Evolutionary conservation across 2,888 invertebrate genomes (phyloP).

Genomic region (Pteria penguin): DNA sequence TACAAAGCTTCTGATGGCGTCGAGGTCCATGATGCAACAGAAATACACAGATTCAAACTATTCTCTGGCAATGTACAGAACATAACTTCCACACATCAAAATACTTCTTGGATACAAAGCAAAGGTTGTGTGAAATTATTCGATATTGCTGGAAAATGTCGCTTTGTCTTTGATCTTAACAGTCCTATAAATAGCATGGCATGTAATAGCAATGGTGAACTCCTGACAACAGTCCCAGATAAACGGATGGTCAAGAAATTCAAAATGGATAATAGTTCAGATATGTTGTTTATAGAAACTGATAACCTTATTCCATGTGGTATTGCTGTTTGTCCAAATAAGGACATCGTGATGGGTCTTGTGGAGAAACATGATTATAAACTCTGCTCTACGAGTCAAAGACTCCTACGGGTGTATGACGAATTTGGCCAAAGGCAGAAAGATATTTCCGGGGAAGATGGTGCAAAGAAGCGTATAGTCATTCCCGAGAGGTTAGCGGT

Average conservation of each 20-base stretch:
- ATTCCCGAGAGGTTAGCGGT: neutral
- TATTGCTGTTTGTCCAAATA: neutral
- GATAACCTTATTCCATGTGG: neutral
- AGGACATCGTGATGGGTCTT: neutral
- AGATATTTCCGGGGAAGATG: neutral
- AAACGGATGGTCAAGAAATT: neutral
- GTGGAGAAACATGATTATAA: neutral
- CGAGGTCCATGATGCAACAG: too few species aligned
- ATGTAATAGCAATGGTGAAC: neutral
- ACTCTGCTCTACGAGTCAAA: neutral
- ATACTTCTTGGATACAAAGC: too few species aligned
- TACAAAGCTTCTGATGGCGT: too few species aligned
- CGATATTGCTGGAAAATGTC: too few species aligned
- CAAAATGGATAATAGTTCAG: neutral
- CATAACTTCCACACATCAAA: too few species aligned
- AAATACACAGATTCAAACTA: too few species aligned
- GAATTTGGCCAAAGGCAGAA: neutral
- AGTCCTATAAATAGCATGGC: neutral
- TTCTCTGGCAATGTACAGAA: too few species aligned
- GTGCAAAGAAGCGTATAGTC: neutral
- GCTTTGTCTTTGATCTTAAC: too few species aligned
- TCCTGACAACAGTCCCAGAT: neutral
- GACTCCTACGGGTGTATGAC: neutral
- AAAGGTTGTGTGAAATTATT: too few species aligned
- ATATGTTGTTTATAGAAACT: neutral